Evolutionary conservation across 2,113 vertebrate genomes (phyloP).

Genomic region (Cyanistes caeruleus): DNA sequence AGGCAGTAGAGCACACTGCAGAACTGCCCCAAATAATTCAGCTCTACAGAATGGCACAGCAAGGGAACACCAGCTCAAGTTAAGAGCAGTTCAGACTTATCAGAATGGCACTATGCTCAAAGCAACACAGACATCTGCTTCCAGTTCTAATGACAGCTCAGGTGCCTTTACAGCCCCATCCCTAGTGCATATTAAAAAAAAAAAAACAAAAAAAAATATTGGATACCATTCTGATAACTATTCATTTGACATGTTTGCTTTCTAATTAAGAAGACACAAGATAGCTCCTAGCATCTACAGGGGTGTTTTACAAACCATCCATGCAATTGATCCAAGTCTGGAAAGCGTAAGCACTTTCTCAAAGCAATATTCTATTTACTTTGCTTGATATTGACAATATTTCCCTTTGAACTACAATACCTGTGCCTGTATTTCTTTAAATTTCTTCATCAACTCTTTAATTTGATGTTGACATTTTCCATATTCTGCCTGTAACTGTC

Average conservation of each 20-base stretch:
- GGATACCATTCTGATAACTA: not conserved
- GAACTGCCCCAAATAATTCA: not conserved
- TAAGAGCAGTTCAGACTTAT: not conserved
- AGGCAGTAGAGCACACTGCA: not conserved
- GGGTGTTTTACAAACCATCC: not conserved
- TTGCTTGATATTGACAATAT: not conserved
- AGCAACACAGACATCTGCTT: not conserved
- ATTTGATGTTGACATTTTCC: conserved; percentile 88
- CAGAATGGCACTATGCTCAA: not conserved
- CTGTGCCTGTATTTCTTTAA: conserved; percentile 89
- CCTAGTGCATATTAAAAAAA: not conserved
- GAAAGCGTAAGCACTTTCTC: not conserved
- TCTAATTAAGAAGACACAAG: not conserved
- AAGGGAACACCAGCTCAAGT: not conserved
- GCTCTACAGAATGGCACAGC: not conserved
- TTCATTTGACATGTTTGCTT: not conserved
- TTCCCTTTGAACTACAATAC: conserved; percentile 67
- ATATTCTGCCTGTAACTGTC: conserved; percentile 87
- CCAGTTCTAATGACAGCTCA: not conserved
- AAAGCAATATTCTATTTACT: not conserved
- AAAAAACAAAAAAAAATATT: not conserved
- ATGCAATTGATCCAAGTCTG: not conserved
- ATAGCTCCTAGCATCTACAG: not conserved
- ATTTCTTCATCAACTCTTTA: conserved; percentile 82
- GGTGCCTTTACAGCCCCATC: not conserved